Conservation (phyloP, 2,888 invertebrate species). For the Latheticus oryzae region DNA sequence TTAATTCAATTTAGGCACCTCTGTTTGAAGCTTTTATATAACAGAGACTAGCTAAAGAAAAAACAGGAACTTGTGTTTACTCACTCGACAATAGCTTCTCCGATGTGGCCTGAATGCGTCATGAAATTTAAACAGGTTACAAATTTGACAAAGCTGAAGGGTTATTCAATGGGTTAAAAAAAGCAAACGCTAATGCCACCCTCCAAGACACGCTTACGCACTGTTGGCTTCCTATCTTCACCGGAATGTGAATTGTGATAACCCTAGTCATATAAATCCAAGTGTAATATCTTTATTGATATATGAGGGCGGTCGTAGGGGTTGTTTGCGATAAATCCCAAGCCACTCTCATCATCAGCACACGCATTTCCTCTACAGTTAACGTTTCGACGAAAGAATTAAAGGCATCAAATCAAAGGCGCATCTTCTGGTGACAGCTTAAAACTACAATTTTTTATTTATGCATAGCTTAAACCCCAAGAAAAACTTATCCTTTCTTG, state of each 20-base stretch:
- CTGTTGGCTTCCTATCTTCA: slow-evolving; percentile 46
- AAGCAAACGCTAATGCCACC: slow-evolving; percentile 2
- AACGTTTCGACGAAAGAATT: too few species aligned
- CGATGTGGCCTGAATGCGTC: slow-evolving; percentile 2
- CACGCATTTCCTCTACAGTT: too few species aligned
- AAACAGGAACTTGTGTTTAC: slow-evolving; percentile 19
- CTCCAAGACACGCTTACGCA: slow-evolving; percentile 36
- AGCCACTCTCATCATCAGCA: too few species aligned
- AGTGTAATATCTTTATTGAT: slow-evolving; percentile 53
- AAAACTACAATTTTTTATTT: too few species aligned
- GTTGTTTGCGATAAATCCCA: slow-evolving; percentile 48
- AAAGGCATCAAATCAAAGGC: too few species aligned
- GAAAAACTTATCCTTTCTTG: slow-evolving; percentile 1
- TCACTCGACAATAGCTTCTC: slow-evolving; percentile 13
- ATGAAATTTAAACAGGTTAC: slow-evolving; percentile 26
- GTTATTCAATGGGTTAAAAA: slow-evolving; percentile 26
- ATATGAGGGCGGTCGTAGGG: slow-evolving; percentile 46
- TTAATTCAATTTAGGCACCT: slow-evolving; percentile 30
- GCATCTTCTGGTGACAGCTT: too few species aligned
- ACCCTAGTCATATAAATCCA: slow-evolving; percentile 55
- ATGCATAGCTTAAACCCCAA: too few species aligned
- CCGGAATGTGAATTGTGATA: slow-evolving; percentile 54
- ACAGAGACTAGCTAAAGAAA: neutral
- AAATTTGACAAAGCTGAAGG: slow-evolving; percentile 9
- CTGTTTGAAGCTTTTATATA: slow-evolving; percentile 5